Evolutionary conservation across 1,140 invertebrate species (phyloP).

Genomic region (Eumaeus atala): DNA sequence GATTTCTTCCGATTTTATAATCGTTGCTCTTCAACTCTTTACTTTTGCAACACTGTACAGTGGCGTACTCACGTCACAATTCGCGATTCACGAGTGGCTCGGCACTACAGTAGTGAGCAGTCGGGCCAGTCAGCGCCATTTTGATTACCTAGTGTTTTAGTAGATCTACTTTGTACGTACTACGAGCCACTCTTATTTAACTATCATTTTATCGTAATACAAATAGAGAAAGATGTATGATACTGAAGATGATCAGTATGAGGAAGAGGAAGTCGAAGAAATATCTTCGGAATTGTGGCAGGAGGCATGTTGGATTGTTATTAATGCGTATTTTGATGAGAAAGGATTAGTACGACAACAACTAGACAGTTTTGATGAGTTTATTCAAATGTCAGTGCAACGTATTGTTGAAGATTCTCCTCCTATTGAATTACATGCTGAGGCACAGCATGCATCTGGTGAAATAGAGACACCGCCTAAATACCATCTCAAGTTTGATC

Average conservation of each 20-base stretch:
- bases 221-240: conserved; percentile 54
- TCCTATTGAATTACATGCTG: conserved; percentile 96
- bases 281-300: conserved; percentile 97
- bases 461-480: conserved; percentile 93
- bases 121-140: neutral
- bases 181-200: neutral
- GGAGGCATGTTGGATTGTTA: conserved; percentile 99
- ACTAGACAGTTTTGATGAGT: conserved; percentile 99
- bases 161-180: neutral
- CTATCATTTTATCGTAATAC: neutral
- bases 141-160: neutral
- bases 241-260: conserved; percentile 78
- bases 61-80: too few relatives aligned
- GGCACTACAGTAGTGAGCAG: neutral
- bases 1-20: too few relatives aligned
- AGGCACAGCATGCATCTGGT: conserved; percentile 95
- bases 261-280: conserved; percentile 88
- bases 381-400: conserved; percentile 99
- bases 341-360: conserved; percentile 99
- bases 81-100: too few relatives aligned
- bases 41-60: too few relatives aligned
- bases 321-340: conserved; percentile 99
- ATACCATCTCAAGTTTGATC: conserved; percentile 97
- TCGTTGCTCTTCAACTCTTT: too few relatives aligned
- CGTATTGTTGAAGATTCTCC: conserved; percentile 99